These are phyloP conservation scores for Brachyopa scutellaris DNA, from an alignment of 2,888 invertebrate genomes.

Conservation along the genomic window DNA sequence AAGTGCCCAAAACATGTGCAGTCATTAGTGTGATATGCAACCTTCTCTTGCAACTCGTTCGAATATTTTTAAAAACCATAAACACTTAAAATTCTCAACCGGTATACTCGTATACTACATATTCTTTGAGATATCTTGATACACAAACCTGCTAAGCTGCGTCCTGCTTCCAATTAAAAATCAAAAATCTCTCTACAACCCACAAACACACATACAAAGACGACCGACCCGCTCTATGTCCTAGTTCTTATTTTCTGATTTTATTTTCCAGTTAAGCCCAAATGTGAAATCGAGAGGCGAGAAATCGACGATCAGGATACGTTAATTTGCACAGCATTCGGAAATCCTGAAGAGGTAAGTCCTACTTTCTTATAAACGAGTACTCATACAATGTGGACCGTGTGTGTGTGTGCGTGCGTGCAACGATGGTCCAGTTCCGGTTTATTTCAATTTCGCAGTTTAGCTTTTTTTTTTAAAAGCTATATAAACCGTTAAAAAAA, in stretches of 20 bases:
- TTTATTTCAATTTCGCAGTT: too few relatives aligned
- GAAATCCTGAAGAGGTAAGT: slow-evolving; percentile 86
- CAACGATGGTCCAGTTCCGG: background rate
- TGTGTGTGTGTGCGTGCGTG: background rate
- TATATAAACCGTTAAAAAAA: too few relatives aligned
- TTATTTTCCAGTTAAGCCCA: slow-evolving; percentile 88
- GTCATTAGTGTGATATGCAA: too few relatives aligned
- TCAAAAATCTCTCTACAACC: slow-evolving; percentile 42
- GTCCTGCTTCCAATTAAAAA: slow-evolving; percentile 48
- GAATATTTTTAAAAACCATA: too few relatives aligned
- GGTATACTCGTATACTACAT: too few relatives aligned
- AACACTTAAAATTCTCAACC: too few relatives aligned
- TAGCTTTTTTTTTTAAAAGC: too few relatives aligned
- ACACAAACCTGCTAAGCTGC: slow-evolving; percentile 13
- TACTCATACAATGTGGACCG: background rate
- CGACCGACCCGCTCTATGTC: too few relatives aligned
- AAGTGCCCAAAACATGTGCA: too few relatives aligned
- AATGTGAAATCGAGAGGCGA: slow-evolving; percentile 89
- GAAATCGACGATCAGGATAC: slow-evolving; percentile 89
- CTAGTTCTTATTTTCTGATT: slow-evolving; percentile 50
- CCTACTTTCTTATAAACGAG: too few relatives aligned
- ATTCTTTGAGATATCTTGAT: too few relatives aligned
- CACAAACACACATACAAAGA: background rate
- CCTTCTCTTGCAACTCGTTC: too few relatives aligned
- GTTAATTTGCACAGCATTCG: slow-evolving; percentile 90